A percentile compares a stretch with the other conserved stretches of the same genome.
phyloP scores from a whole-genome alignment of 1,140 invertebrate genomes.

The Drosophila sproati region DNA sequence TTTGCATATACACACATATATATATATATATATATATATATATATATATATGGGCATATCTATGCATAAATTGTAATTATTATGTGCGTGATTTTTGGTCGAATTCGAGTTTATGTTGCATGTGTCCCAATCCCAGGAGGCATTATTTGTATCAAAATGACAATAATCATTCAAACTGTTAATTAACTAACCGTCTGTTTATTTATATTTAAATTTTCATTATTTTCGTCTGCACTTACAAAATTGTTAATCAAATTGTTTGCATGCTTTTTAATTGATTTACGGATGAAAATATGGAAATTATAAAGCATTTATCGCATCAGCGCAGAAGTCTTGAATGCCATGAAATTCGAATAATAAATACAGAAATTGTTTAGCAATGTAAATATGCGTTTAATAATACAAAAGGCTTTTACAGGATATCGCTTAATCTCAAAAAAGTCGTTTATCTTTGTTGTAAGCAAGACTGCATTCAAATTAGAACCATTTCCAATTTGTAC shows the following conservation, averaged over 20 bases:
- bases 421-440: no score
- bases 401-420: no score
- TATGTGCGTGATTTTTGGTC: slow-evolving; percentile 74
- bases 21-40: slow-evolving; percentile 13
- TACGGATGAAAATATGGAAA: no score
- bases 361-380: no score
- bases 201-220: slow-evolving; percentile 73
- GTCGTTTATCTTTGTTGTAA: no score
- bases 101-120: slow-evolving; percentile 32
- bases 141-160: slow-evolving; percentile 57
- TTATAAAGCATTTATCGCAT: no score
- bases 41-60: not conserved
- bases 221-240: slow-evolving; percentile 50
- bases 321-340: no score
- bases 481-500: not conserved
- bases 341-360: no score
- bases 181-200: slow-evolving; percentile 74
- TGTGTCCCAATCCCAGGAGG: not conserved
- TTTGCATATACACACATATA: slow-evolving; percentile 26
- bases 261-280: not conserved
- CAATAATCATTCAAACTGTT: slow-evolving; percentile 80
- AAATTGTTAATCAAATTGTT: slow-evolving; percentile 20
- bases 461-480: no score
- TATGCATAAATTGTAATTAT: slow-evolving; percentile 71
- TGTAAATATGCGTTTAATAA: no score